phyloP scores from a whole-genome alignment of 2,797 vertebrate genomes.

The Distichodus sexfasciatus region DNA sequence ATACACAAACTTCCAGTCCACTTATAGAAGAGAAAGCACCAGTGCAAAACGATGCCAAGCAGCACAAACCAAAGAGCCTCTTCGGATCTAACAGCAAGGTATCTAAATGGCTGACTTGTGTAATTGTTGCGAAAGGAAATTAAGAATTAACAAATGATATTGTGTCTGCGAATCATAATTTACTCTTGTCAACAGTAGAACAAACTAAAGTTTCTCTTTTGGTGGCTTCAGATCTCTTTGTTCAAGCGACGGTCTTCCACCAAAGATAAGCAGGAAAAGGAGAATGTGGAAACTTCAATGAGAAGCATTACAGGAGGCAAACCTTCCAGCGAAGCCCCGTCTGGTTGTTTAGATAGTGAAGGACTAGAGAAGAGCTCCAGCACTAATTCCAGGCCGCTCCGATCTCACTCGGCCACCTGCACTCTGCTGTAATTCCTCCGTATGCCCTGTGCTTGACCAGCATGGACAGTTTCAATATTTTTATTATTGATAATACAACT shows the following conservation, averaged over 20 bases:
- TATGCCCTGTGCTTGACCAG: not conserved
- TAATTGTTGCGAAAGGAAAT: too few species aligned
- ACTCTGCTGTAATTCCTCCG: slow-evolving; percentile 70
- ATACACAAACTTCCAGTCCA: slow-evolving; percentile 18
- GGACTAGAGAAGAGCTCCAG: slow-evolving; percentile 58
- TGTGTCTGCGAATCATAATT: too few species aligned
- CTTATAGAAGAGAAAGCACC: slow-evolving; percentile 38
- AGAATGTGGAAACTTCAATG: slow-evolving; percentile 6
- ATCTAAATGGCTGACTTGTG: not conserved
- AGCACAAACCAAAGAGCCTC: slow-evolving; percentile 49
- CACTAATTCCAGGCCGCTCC: slow-evolving; percentile 51
- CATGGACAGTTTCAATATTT: too few species aligned
- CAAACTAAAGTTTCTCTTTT: not conserved
- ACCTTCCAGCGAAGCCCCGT: not conserved
- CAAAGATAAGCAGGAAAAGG: slow-evolving; percentile 49
- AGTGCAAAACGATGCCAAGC: slow-evolving; percentile 50
- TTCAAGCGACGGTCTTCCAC: slow-evolving; percentile 77
- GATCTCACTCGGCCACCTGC: slow-evolving; percentile 77
- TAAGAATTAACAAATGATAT: too few species aligned
- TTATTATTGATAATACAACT: too few species aligned
- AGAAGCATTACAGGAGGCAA: slow-evolving; percentile 15
- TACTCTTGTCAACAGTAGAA: too few species aligned
- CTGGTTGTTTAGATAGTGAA: slow-evolving; percentile 47
- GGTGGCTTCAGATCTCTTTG: slow-evolving; percentile 77
- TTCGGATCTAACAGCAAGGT: slow-evolving; percentile 69